Evolutionary conservation across 2,888 invertebrate genomes (phyloP).

Genomic region (Amphipoea oculea): DNA sequence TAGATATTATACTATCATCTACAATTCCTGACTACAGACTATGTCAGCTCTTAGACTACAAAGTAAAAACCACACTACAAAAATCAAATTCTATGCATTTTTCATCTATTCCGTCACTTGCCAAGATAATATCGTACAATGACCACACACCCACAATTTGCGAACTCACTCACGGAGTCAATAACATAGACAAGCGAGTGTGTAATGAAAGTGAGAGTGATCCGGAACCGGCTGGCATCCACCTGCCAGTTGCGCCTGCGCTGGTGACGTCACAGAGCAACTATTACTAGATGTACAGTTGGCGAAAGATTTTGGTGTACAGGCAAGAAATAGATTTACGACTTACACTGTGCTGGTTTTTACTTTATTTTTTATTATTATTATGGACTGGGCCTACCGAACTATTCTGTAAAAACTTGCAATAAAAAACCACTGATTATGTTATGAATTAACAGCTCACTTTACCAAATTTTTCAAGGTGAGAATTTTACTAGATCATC

Average conservation of each 20-base stretch:
- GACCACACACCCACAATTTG: slow-evolving; percentile 26
- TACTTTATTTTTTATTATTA: background rate
- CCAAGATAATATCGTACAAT: slow-evolving; percentile 4
- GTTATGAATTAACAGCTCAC: too few relatives aligned
- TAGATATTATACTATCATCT: background rate
- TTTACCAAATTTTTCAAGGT: too few relatives aligned
- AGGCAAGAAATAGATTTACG: background rate
- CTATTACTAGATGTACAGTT: slow-evolving; percentile 37
- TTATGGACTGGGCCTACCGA: background rate
- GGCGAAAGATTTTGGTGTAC: background rate
- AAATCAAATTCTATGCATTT: background rate
- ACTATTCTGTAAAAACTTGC: background rate
- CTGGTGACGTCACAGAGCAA: slow-evolving; percentile 59
- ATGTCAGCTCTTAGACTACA: background rate
- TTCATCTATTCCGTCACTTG: background rate
- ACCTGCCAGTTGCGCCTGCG: slow-evolving; percentile 59
- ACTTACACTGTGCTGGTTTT: background rate
- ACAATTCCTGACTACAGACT: background rate
- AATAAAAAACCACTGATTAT: too few relatives aligned
- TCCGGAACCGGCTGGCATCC: slow-evolving; percentile 63
- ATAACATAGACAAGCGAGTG: slow-evolving; percentile 42
- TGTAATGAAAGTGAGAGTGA: slow-evolving; percentile 67
- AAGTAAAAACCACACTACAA: background rate
- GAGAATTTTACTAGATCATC: background rate
- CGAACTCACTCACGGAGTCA: slow-evolving; percentile 42